Conservation (phyloP, 2,113 vertebrate species). For the Amblyornis subalaris region DNA sequence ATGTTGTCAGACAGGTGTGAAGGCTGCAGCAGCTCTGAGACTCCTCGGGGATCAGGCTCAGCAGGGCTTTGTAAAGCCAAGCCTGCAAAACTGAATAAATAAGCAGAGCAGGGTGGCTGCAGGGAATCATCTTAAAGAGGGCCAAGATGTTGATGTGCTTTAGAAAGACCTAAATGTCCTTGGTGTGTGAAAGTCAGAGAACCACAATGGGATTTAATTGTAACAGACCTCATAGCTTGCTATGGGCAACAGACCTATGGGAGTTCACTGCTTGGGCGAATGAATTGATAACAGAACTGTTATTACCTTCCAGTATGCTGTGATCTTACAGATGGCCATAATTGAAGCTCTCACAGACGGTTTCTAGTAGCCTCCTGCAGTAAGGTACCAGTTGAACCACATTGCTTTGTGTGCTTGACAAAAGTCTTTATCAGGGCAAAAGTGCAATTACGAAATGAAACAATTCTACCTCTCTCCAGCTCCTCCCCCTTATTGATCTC, state of each 20-base stretch:
- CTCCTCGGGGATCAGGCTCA: not conserved
- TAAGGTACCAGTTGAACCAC: not conserved
- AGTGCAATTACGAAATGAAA: not conserved
- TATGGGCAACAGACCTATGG: not conserved
- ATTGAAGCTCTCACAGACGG: not conserved
- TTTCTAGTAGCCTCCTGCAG: not conserved
- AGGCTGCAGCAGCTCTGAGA: not conserved
- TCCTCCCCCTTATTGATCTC: not conserved
- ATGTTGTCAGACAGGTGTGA: not conserved
- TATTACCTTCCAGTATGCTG: not conserved
- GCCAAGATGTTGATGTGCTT: rapidly evolving
- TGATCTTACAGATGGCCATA: not conserved
- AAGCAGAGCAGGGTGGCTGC: not conserved
- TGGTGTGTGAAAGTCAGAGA: not conserved
- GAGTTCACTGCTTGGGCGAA: not conserved
- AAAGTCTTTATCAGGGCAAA: not conserved
- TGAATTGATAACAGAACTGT: not conserved
- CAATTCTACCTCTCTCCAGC: not conserved
- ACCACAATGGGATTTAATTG: not conserved
- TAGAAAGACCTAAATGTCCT: not conserved
- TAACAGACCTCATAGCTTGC: not conserved
- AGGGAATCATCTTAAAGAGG: not conserved
- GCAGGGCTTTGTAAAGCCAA: not conserved
- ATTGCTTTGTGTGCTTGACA: not conserved
- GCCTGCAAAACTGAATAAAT: not conserved